Evolutionary conservation across 2,888 invertebrate genomes (phyloP), one percentile per base, ranked within the genome.

Genomic region (Cabera pusaria): DNA sequence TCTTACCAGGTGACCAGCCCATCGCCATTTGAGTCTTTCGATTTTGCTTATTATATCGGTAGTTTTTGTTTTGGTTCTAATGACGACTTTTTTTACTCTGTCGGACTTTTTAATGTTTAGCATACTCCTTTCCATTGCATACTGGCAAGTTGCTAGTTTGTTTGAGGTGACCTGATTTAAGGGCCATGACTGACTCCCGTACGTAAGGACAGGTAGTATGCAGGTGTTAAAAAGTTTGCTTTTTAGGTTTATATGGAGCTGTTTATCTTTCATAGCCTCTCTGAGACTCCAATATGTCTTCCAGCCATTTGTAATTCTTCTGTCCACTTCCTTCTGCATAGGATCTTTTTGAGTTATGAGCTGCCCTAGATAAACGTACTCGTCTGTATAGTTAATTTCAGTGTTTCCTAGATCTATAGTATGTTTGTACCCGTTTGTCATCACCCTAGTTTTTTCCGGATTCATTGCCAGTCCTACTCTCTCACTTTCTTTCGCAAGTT

Each of bases 401-500:
- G 16, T 9, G 16, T 25, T 25, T 5, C 8, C 41, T 31, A 25
- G 20, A 1, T 16, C 1, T 19, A 29, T 41, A 5, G 17, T 19
- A 6, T 26, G 10, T 10, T 25, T 21, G 5, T 7, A 8, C 5
- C 21, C 21, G 9, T 21, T 21, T 8, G 21, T 32, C 23, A 32
- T 32, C 9, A 36, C 20, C 23, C 16, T 18, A 10, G 27, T n/a
- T 28, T 28, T 36, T 36, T 21, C 21, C 3, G 21, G 21, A 8
- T 21, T 21, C 2, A 31, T 5, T 26, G 6, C 26, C 5, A 57
- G 23, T 2, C 52, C 44, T 23, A 43, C 42, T 17, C 41, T 52
- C 8, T 43, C 44, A 19, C 53, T 52, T 40, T 54, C 50, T 3
- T 1, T 19, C 19, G 51, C 45, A 5, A 21, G 9, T 21, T 21